These are phyloP conservation scores for Denticeps clupeoides DNA, from an alignment of 2,797 vertebrate genomes.

Conservation along the genomic window DNA sequence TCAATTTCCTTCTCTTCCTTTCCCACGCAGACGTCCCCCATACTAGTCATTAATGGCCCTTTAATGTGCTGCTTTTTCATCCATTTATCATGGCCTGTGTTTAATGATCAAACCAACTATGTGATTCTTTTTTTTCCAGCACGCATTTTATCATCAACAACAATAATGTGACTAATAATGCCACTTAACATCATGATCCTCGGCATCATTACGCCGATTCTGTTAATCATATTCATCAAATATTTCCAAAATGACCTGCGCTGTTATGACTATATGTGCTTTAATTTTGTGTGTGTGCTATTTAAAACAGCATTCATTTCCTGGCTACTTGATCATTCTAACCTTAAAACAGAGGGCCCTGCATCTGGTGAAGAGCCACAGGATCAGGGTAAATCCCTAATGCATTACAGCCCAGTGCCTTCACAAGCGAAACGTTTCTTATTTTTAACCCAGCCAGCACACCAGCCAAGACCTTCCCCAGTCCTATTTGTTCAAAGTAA, in stretches of 20 bases:
- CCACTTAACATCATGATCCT: neutral
- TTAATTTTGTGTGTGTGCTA: neutral
- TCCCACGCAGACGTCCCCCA: slow-evolving; percentile 16
- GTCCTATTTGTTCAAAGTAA: slow-evolving; percentile 33
- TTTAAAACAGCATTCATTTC: too few species aligned
- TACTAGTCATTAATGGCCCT: slow-evolving; percentile 32
- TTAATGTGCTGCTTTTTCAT: slow-evolving; percentile 34
- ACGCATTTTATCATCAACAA: neutral
- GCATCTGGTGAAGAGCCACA: slow-evolving; percentile 14
- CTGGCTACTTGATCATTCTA: too few species aligned
- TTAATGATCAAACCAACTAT: slow-evolving; percentile 30
- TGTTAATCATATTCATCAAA: neutral
- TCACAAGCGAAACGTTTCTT: neutral
- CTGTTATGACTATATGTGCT: neutral
- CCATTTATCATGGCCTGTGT: slow-evolving; percentile 32
- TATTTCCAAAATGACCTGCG: neutral
- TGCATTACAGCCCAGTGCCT: too few species aligned
- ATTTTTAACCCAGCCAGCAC: neutral
- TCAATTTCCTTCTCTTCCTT: slow-evolving; percentile 29
- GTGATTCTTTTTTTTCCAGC: too few species aligned
- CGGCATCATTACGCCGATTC: neutral
- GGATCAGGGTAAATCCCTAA: slow-evolving; percentile 13
- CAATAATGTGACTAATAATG: neutral
- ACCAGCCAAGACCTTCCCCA: slow-evolving; percentile 20
- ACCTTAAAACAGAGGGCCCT: neutral